phyloP scores from a whole-genome alignment of 1,140 invertebrate species.

The Drosophila subobscura region DNA sequence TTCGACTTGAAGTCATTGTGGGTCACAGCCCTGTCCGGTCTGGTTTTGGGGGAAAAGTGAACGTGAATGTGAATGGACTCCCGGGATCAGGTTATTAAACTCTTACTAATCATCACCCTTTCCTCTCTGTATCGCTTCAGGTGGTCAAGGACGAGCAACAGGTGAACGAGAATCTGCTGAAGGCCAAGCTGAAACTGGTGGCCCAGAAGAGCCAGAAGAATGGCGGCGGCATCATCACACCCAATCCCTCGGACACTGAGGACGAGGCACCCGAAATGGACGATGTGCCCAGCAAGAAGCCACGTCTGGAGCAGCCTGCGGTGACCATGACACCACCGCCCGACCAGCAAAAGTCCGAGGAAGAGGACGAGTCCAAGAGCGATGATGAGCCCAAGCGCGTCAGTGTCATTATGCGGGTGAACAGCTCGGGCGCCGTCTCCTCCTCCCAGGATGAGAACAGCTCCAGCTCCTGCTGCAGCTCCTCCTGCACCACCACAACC shows the following conservation, averaged over 20 bases:
- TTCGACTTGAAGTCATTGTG: constrained; percentile 66
- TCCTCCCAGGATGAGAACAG: constrained; percentile 51
- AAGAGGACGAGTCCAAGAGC: constrained; percentile 36
- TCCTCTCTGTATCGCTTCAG: constrained; percentile 25
- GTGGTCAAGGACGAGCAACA: constrained; percentile 65
- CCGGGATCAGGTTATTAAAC: constrained; percentile 41
- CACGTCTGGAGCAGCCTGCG: constrained; percentile 64
- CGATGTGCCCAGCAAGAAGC: constrained; percentile 83
- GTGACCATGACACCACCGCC: constrained; percentile 63
- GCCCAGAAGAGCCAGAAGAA: constrained; percentile 64
- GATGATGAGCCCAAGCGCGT: constrained; percentile 77
- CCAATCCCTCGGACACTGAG: constrained; percentile 85
- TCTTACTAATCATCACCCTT: constrained; percentile 35
- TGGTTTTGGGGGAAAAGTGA: constrained; percentile 35
- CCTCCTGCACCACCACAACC: constrained; percentile 32
- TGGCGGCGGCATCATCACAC: constrained; percentile 71
- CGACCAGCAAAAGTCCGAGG: constrained; percentile 59
- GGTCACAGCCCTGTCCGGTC: constrained; percentile 42
- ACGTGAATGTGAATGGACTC: constrained; percentile 36
- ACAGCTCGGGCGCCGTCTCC: constrained; percentile 87
- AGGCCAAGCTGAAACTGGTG: constrained; percentile 73
- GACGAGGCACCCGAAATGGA: constrained; percentile 84
- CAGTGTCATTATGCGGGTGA: constrained; percentile 92
- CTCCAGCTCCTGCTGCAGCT: constrained; percentile 45
- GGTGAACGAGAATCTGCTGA: constrained; percentile 69